These are phyloP conservation scores for Styela clava DNA, from an alignment of 23 tunicate genomes.

Conservation along the genomic window DNA sequence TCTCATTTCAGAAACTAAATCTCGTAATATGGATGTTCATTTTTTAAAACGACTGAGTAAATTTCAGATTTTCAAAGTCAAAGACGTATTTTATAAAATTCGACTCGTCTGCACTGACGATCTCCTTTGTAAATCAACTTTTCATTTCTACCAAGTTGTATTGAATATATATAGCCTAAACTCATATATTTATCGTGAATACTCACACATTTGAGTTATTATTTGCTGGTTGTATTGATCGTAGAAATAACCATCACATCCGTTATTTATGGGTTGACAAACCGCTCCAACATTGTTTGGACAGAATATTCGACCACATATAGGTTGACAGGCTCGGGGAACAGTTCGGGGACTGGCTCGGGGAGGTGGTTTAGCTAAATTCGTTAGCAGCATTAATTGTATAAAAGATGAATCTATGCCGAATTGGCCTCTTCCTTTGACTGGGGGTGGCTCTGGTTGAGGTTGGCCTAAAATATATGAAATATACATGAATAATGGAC, in stretches of 20 bases:
- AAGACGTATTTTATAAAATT: too few species aligned
- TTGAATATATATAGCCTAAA: too few species aligned
- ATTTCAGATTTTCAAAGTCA: too few species aligned
- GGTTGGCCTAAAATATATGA: neutral
- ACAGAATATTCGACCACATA: neutral
- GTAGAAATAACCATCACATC: neutral
- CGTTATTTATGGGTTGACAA: neutral
- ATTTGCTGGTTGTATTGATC: neutral
- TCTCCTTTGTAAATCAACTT: too few species aligned
- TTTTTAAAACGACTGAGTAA: too few species aligned
- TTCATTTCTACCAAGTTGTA: too few species aligned
- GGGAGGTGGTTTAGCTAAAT: neutral
- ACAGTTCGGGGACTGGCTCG: neutral
- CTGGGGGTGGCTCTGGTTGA: too few species aligned
- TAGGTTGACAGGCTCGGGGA: neutral
- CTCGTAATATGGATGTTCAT: too few species aligned
- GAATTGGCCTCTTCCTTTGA: neutral
- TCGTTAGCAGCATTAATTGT: neutral
- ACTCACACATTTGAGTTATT: neutral
- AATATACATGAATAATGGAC: too few species aligned
- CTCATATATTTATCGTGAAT: too few species aligned
- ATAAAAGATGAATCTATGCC: neutral
- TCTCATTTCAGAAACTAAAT: too few species aligned
- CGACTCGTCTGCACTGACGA: too few species aligned
- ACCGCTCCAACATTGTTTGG: neutral